Percentiles rank a stretch among this genome's conserved stretches.
Conservation (phyloP, 2,888 invertebrate species). For the Cartodere bifasciata region DNA sequence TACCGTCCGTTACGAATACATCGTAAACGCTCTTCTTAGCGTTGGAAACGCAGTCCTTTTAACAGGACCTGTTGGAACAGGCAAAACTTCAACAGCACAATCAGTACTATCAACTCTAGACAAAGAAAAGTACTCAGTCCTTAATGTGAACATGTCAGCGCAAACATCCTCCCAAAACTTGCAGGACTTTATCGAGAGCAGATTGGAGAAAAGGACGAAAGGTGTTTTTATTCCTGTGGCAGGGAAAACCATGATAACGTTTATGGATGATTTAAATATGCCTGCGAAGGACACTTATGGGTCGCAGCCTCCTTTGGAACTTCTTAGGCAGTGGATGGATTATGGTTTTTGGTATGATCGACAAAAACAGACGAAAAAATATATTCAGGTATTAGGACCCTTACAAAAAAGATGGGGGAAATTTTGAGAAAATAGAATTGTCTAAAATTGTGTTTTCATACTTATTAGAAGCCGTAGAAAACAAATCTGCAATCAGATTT, state of each 20-base stretch:
- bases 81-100: conserved; percentile 69
- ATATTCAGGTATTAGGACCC: conserved; percentile 67
- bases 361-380: conserved; percentile 61
- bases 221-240: conserved; percentile 69
- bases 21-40: conserved; percentile 52
- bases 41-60: conserved; percentile 60
- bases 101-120: conserved; percentile 51
- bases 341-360: conserved; percentile 87
- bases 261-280: conserved; percentile 91
- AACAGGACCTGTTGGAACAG: conserved; percentile 78
- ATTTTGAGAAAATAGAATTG: no score
- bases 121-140: conserved; percentile 43
- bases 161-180: conserved; percentile 75
- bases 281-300: conserved; percentile 80
- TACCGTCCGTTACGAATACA: conserved; percentile 68
- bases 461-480: no score
- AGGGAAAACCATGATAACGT: conserved; percentile 72
- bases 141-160: conserved; percentile 79
- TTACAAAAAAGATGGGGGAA: no score
- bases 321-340: conserved; percentile 75
- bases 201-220: conserved; percentile 81
- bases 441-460: no score
- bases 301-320: conserved; percentile 78
- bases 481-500: no score
- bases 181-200: conserved; percentile 72